Base-by-base conservation (phyloP, 2,113 vertebrate genomes). In the Mormyrus lacerda region DNA sequence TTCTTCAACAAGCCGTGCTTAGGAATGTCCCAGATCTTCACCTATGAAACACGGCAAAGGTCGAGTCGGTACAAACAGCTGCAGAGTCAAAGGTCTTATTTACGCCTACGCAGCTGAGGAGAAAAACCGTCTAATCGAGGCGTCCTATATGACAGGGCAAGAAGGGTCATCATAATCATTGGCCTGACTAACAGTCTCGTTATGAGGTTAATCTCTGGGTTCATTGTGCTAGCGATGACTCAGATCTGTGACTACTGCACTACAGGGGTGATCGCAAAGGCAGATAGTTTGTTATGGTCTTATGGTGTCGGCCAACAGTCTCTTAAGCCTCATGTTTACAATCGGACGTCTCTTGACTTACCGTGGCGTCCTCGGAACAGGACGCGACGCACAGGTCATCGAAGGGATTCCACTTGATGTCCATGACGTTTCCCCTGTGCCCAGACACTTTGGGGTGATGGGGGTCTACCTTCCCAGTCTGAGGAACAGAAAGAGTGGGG, bases 391-490 rank as follows among this genome's bases (percentile, higher is more conserved):
- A 95, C 69, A 95, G 97, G 92, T 99, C 98, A 89, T 98, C 92
- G 88, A 98, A 99, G 0, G 98, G 98, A 91, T 97, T 98, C 98
- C 98, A 99, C 91, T 98, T 99, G 94, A 99, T 93, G 88, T 99
- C 98, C 89, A 99, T 91, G 90, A 99, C 96, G 3, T 96, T 97
- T 24, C 97, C 97, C 94, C 91, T 96, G 94, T 99, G 98, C 19
- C 98, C 98, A 3, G 97, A 97, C 47, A 99, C 92, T 90, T 94
- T 96, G 39, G 97, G 97, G 87, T 98, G 96, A 92, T 96, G 96
- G 7, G 98, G 97, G 87, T 98, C 97, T 1, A 99, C 96, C 89
- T 98, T 99, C 91, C 98, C 98, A 0, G 97, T 97, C 98, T 99
- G 94, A 85, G 3, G 55, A 44, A 93, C 91, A 90, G 88, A 91